Conservation (phyloP, 1,140 invertebrate species). For the Pseudachorutes palmiensis region DNA sequence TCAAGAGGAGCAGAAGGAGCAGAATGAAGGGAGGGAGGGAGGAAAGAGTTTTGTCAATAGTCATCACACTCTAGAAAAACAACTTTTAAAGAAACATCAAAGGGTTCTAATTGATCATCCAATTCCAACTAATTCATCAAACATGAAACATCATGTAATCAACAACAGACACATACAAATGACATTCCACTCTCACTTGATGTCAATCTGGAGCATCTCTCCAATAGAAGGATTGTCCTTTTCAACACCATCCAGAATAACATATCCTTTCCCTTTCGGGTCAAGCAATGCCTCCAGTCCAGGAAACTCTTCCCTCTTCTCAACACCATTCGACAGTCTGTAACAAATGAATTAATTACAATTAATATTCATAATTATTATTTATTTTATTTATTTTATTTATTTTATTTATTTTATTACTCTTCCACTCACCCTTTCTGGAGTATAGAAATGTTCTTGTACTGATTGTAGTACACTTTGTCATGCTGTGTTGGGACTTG, state of each 20-base stretch:
- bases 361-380: not conserved
- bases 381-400: too few relatives aligned
- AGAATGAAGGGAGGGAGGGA: too few relatives aligned
- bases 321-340: not conserved
- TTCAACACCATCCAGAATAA: slow-evolving; percentile 37
- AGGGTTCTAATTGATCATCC: too few relatives aligned
- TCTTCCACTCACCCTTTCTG: not conserved
- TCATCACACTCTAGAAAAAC: too few relatives aligned
- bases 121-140: too few relatives aligned
- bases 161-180: too few relatives aligned
- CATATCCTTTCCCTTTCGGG: slow-evolving; percentile 37
- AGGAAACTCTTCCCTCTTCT: slow-evolving; percentile 26
- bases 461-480: slow-evolving; percentile 35
- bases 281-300: slow-evolving; percentile 32
- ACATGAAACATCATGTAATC: too few relatives aligned
- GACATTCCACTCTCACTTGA: slow-evolving; percentile 32
- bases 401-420: too few relatives aligned
- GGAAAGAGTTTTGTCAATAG: too few relatives aligned
- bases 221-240: slow-evolving; percentile 34
- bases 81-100: too few relatives aligned
- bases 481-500: slow-evolving; percentile 21
- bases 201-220: slow-evolving; percentile 34
- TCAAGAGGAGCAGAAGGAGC: too few relatives aligned
- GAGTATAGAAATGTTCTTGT: slow-evolving; percentile 24
- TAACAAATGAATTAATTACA: not conserved